Percentiles rank a stretch among this genome's conserved stretches.
phyloP scores from a whole-genome alignment of 2,113 vertebrate species.

The Leiothrix lutea region DNA sequence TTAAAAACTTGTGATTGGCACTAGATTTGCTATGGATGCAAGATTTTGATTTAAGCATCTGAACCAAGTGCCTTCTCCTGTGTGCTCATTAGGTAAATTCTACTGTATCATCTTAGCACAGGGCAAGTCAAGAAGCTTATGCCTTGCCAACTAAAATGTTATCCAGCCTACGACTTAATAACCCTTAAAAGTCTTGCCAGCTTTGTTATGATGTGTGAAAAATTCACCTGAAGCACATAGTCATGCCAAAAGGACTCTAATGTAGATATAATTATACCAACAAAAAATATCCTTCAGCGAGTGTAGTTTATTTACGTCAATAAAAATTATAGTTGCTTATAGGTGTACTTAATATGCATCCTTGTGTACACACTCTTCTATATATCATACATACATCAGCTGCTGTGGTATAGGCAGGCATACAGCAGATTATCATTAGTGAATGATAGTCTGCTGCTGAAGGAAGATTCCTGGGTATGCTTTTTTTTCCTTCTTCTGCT shows the following conservation, averaged over 20 bases:
- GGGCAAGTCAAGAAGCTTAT: neutral
- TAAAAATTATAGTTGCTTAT: neutral
- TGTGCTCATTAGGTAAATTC: constrained; percentile 27
- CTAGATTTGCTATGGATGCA: neutral
- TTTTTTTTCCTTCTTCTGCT: neutral
- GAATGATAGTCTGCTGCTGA: neutral
- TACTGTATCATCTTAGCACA: neutral
- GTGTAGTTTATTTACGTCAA: constrained; percentile 19
- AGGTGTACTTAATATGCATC: neutral
- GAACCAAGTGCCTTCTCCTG: neutral
- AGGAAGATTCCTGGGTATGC: neutral
- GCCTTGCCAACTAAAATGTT: constrained; percentile 18
- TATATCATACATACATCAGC: neutral
- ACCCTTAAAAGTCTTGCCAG: constrained; percentile 28
- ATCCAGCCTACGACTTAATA: neutral
- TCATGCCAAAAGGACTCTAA: neutral
- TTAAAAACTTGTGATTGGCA: neutral
- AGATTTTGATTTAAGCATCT: neutral
- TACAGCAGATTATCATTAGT: neutral
- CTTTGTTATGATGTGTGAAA: constrained; percentile 47
- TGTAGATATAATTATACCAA: constrained; percentile 22
- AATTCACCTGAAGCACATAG: constrained; percentile 33
- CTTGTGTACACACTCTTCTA: neutral
- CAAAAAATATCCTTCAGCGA: constrained; percentile 34
- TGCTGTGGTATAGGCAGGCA: neutral